Evolutionary conservation across 1,140 invertebrate genomes (phyloP).

Genomic region (Heliconius hermathena): DNA sequence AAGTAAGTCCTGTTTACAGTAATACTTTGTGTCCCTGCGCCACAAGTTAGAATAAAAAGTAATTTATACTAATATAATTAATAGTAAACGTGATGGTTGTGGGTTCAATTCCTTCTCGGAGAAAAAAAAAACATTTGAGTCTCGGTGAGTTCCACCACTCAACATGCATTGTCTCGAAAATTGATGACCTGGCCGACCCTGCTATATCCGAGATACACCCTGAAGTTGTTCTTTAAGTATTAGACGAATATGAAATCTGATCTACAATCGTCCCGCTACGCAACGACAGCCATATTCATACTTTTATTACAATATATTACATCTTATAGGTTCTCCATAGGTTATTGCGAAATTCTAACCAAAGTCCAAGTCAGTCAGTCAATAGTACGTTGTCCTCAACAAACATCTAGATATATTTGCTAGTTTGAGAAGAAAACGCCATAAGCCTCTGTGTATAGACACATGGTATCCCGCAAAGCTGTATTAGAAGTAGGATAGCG

Average conservation of each 20-base stretch:
- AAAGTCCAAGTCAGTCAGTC: no score
- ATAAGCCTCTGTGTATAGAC: neutral
- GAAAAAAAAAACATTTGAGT: neutral
- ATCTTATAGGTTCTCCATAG: no score
- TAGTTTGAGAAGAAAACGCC: neutral
- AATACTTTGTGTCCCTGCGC: no score
- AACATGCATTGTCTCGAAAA: neutral
- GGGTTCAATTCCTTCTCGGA: neutral
- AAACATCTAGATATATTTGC: neutral
- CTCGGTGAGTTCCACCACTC: neutral
- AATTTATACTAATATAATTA: no score
- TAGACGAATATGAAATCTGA: no score
- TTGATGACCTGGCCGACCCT: neutral
- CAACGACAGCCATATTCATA: no score
- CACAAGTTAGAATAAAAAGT: no score
- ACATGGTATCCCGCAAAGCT: neutral
- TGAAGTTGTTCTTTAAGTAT: neutral
- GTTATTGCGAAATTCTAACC: no score
- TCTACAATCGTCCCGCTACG: no score
- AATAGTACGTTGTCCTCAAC: neutral
- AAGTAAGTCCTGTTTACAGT: no score
- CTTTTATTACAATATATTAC: no score
- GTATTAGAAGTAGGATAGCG: neutral
- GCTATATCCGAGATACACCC: neutral
- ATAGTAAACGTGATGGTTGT: neutral